Percentiles rank a stretch among this genome's conserved stretches.
phyloP scores from a whole-genome alignment of 2,888 invertebrate species.

The Ernsta delagoae region DNA sequence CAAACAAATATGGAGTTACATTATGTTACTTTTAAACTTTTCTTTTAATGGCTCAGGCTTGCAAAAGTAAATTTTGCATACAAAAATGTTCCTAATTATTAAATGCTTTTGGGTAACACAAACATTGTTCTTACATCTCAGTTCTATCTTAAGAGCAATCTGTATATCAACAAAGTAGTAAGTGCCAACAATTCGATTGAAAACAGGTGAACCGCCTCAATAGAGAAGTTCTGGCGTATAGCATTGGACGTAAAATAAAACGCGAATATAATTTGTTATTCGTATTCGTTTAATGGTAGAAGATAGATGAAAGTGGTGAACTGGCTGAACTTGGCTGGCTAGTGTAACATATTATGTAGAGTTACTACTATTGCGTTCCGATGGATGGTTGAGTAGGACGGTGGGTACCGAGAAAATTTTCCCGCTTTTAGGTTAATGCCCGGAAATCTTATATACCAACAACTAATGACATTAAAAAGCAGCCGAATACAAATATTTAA shows the following conservation, averaged over 20 bases:
- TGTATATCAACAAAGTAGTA: slow-evolving; percentile 53
- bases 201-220: slow-evolving; percentile 52
- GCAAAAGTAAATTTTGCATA: background rate
- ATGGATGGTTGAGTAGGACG: slow-evolving; percentile 52
- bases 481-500: too few relatives aligned
- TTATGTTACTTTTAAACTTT: too few relatives aligned
- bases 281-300: too few relatives aligned
- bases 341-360: slow-evolving; percentile 53
- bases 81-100: background rate
- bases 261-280: slow-evolving; percentile 8
- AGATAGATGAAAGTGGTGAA: background rate
- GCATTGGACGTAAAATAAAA: slow-evolving; percentile 35
- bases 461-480: too few relatives aligned
- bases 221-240: slow-evolving; percentile 41
- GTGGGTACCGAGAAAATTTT: background rate
- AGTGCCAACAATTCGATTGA: slow-evolving; percentile 50
- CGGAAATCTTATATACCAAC: too few relatives aligned
- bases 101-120: slow-evolving; percentile 43
- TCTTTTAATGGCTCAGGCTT: too few relatives aligned
- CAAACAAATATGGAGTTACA: too few relatives aligned
- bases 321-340: background rate
- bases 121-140: slow-evolving; percentile 20
- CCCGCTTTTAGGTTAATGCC: background rate
- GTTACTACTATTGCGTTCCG: slow-evolving; percentile 68
- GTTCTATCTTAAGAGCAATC: slow-evolving; percentile 21